phyloP scores from a whole-genome alignment of 2,113 vertebrate genomes.

The Hippolais icterina region DNA sequence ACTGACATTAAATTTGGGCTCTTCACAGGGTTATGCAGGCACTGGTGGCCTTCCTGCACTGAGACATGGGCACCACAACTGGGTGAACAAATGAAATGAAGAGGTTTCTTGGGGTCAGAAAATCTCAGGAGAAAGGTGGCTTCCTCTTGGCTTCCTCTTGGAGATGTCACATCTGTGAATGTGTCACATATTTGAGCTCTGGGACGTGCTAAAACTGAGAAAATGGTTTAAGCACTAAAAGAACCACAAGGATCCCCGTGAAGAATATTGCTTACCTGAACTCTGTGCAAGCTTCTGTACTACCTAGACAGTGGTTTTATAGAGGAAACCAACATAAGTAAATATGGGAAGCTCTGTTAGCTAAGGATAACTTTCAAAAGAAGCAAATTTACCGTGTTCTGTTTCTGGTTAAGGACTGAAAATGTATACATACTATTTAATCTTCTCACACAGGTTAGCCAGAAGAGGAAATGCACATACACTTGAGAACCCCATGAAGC shows the following conservation, averaged over 20 bases:
- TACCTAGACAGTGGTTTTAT: neutral
- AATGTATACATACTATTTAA: conserved; percentile 70
- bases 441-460: conserved; percentile 69
- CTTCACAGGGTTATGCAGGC: neutral
- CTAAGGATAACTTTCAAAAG: neutral
- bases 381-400: neutral
- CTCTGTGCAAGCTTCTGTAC: neutral
- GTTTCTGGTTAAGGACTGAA: neutral
- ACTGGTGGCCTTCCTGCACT: neutral
- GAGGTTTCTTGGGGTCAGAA: neutral
- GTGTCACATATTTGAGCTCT: neutral
- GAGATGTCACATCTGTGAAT: neutral
- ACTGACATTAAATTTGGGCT: neutral
- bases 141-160: neutral
- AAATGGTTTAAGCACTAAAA: neutral
- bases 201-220: neutral
- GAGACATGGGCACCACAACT: neutral
- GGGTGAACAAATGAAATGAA: neutral
- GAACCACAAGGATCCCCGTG: neutral
- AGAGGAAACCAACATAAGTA: neutral
- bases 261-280: neutral
- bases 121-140: neutral
- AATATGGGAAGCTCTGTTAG: neutral
- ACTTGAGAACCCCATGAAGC: neutral
- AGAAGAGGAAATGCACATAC: conserved; percentile 73